Evolutionary conservation across 2,797 vertebrate species (phyloP).

Genomic region (Notamacropus eugenii): DNA sequence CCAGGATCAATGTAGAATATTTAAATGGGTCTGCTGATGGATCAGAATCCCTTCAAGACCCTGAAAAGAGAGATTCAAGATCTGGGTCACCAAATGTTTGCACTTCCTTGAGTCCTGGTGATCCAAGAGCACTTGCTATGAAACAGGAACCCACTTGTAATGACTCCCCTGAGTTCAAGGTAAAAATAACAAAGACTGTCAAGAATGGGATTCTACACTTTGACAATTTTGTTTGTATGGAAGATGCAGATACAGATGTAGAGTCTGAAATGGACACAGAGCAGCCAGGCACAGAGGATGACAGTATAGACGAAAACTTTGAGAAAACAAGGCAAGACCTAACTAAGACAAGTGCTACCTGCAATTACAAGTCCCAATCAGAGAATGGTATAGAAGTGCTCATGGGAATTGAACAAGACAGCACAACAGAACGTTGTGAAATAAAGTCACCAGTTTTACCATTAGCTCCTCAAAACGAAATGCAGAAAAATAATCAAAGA

Average conservation of each 20-base stretch:
- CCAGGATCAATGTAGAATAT: constrained; percentile 91
- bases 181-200: constrained; percentile 78
- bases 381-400: constrained; percentile 77
- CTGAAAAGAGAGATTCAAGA: constrained; percentile 81
- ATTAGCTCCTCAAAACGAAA: constrained; percentile 76
- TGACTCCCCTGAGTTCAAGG: constrained; percentile 79
- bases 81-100: constrained; percentile 76
- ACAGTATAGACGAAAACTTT: constrained; percentile 78
- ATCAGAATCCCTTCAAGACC: constrained; percentile 84
- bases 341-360: constrained; percentile 77
- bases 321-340: constrained; percentile 67
- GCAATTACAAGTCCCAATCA: constrained; percentile 77
- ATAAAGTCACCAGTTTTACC: constrained; percentile 79
- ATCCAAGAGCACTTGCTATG: constrained; percentile 75
- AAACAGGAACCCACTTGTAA: constrained; percentile 75
- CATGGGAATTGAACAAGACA: constrained; percentile 78
- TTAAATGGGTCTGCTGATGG: constrained; percentile 85
- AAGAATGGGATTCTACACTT: constrained; percentile 83
- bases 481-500: constrained; percentile 80
- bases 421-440: constrained; percentile 75
- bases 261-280: constrained; percentile 79
- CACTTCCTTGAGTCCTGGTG: constrained; percentile 76
- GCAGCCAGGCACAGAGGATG: constrained; percentile 80
- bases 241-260: constrained; percentile 78
- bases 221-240: constrained; percentile 79